These are phyloP conservation scores for Diacarnus erythraeanus DNA, from an alignment of 37 sponge, comb jelly and placozoan genomes.

Conservation along the genomic window DNA sequence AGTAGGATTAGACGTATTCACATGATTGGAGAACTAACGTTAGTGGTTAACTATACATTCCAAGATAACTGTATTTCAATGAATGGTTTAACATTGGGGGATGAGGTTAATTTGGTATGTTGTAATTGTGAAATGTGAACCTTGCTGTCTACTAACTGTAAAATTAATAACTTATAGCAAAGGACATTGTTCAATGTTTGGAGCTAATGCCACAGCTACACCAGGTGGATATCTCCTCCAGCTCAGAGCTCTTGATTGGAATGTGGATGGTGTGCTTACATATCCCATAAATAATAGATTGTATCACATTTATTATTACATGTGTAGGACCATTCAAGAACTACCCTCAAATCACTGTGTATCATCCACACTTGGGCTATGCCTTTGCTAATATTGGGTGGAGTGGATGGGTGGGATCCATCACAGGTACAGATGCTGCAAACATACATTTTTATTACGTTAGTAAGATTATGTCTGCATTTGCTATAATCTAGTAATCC, in stretches of 20 bases:
- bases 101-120: too few relatives aligned
- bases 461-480: background rate
- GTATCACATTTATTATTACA: background rate
- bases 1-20: constrained; percentile 73
- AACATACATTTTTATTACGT: too few relatives aligned
- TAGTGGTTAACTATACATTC: constrained; percentile 5
- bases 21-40: constrained; percentile 93
- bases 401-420: constrained; percentile 90
- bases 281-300: background rate
- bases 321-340: constrained; percentile 84
- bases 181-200: constrained; percentile 90
- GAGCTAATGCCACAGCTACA: constrained; percentile 73
- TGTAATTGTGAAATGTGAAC: too few relatives aligned
- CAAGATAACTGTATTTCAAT: background rate
- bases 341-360: constrained; percentile 86
- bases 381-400: constrained; percentile 88
- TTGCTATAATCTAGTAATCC: too few relatives aligned
- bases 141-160: too few relatives aligned
- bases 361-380: constrained; percentile 81
- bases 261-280: constrained; percentile 75
- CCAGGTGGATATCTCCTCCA: constrained; percentile 63
- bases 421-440: constrained; percentile 72
- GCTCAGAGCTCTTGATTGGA: constrained; percentile 90
- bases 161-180: constrained; percentile 41
- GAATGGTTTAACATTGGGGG: too few relatives aligned